Percentiles rank a stretch among this genome's conserved stretches.
Evolutionary conservation across 2,797 vertebrate genomes (phyloP).

Genomic region (Chiloscyllium punctatum): DNA sequence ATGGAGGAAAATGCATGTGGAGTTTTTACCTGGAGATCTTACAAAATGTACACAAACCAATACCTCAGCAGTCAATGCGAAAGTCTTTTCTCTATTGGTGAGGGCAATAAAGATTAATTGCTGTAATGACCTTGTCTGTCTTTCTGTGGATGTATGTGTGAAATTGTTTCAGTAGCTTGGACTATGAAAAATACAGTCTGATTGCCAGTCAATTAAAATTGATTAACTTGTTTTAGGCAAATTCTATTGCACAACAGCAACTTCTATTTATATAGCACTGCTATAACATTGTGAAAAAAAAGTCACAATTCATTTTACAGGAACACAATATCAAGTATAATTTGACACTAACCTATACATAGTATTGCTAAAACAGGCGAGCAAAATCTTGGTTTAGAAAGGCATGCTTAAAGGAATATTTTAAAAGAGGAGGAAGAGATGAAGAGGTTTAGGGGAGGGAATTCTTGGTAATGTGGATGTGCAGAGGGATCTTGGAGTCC

Average conservation of each 20-base stretch:
- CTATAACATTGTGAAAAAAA: not conserved
- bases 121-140: not conserved
- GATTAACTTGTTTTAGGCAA: not conserved
- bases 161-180: not conserved
- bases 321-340: not conserved
- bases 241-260: not conserved
- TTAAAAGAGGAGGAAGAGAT: not conserved
- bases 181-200: not conserved
- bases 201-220: not conserved
- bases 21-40: not conserved
- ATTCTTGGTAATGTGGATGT: not conserved
- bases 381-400: not conserved
- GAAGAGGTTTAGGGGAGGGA: not conserved
- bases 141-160: not conserved
- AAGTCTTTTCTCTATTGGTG: not conserved
- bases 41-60: not conserved
- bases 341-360: not conserved
- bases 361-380: not conserved
- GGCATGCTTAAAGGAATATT: not conserved
- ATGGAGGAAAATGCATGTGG: not conserved
- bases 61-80: not conserved
- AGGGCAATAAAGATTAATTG: not conserved
- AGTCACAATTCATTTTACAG: not conserved
- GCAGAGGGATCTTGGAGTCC: no score
- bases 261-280: not conserved